These are phyloP conservation scores for Idaea dimidiata DNA, from an alignment of 2,888 invertebrate species.

Conservation along the genomic window DNA sequence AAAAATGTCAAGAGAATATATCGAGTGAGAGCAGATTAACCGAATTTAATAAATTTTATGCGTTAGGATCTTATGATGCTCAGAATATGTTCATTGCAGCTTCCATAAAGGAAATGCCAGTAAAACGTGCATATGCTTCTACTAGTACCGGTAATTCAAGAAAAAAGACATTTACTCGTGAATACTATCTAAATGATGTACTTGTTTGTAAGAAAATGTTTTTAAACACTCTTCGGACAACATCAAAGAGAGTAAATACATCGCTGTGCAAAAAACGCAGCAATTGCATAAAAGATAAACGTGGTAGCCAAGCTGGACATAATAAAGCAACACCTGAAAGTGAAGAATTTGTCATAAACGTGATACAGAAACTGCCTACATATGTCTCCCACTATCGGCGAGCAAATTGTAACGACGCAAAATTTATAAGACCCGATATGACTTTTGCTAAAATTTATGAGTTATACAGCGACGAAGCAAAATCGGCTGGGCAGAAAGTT, in stretches of 20 bases:
- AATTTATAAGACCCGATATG: conserved; percentile 17
- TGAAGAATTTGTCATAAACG: conserved; percentile 13
- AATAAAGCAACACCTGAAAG: conserved; percentile 13
- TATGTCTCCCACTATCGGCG: conserved; percentile 21
- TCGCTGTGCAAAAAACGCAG: conserved; percentile 17
- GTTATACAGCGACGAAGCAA: conserved; percentile 14
- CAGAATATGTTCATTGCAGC: conserved; percentile 19
- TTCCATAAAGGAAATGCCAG: conserved; percentile 8
- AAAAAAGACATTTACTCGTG: conserved; percentile 17
- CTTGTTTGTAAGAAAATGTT: conserved; percentile 18
- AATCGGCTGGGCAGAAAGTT: conserved; percentile 9
- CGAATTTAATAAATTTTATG: conserved; percentile 16
- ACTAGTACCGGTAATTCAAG: conserved; percentile 13
- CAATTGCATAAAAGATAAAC: conserved; percentile 15
- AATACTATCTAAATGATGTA: conserved; percentile 18
- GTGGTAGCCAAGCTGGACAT: conserved; percentile 13
- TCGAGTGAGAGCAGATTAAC: conserved; percentile 13
- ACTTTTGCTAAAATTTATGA: conserved; percentile 17
- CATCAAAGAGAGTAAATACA: conserved; percentile 16
- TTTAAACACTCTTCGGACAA: conserved; percentile 17
- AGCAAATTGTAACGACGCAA: conserved; percentile 14
- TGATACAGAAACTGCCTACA: conserved; percentile 17
- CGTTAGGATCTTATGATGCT: conserved; percentile 15
- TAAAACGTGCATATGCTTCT: conserved; percentile 15
- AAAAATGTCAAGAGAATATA: conserved; percentile 14